phyloP scores from a whole-genome alignment of 2,113 vertebrate genomes.

The Sturnira hondurensis region DNA sequence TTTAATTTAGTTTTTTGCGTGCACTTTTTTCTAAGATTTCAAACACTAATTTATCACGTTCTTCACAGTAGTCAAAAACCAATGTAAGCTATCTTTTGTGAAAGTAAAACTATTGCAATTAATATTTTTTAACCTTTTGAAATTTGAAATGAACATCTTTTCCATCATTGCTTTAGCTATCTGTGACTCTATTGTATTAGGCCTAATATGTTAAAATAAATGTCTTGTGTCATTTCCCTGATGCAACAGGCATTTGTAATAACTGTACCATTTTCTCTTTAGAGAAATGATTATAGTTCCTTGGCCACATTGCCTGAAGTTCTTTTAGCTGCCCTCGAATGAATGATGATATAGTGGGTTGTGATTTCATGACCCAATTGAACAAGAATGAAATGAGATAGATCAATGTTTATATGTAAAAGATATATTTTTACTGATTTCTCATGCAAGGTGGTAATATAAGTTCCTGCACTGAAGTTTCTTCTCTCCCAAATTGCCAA shows the following conservation, averaged over 20 bases:
- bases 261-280: background rate
- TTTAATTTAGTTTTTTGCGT: background rate
- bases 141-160: background rate
- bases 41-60: background rate
- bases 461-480: background rate
- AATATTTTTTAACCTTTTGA: background rate
- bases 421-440: conserved; percentile 15
- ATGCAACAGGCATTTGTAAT: background rate
- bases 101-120: background rate
- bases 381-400: background rate
- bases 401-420: conserved; percentile 13
- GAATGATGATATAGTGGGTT: background rate
- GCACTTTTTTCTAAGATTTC: background rate
- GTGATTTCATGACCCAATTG: background rate
- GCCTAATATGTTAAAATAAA: conserved; percentile 25
- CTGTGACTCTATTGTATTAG: background rate
- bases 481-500: background rate
- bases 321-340: background rate
- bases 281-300: background rate
- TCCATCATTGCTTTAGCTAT: background rate
- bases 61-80: background rate
- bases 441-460: background rate
- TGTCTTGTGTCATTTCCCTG: background rate
- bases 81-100: background rate
- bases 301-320: background rate